Percentiles rank a stretch among this genome's conserved stretches.
These are phyloP conservation scores for Himantopus leucocephalus DNA, from an alignment of 2,113 vertebrate genomes.

Conservation along the genomic window DNA sequence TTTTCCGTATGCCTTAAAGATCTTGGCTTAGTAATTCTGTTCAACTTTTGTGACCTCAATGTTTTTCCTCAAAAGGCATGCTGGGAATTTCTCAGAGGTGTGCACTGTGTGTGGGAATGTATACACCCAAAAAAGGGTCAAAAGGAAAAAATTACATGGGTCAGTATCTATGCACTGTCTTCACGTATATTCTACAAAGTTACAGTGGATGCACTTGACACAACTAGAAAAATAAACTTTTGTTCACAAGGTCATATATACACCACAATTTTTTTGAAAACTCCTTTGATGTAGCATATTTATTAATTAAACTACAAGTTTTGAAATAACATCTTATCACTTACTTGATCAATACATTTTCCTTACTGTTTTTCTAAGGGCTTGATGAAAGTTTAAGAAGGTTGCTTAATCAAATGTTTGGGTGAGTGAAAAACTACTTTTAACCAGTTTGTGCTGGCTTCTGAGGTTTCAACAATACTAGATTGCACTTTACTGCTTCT, in stretches of 20 bases:
- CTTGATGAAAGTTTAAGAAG: background rate
- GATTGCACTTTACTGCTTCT: background rate
- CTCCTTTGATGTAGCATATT: background rate
- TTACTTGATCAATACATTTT: background rate
- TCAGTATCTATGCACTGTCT: background rate
- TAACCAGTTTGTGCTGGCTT: background rate
- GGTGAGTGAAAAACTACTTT: background rate
- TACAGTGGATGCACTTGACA: background rate
- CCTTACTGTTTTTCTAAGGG: background rate
- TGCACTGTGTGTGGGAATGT: background rate
- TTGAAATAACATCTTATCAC: background rate
- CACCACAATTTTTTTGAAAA: background rate
- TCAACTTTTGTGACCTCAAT: slow-evolving; percentile 29
- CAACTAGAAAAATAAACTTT: background rate
- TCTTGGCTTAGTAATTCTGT: slow-evolving; percentile 30
- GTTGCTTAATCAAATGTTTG: background rate
- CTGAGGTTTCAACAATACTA: background rate
- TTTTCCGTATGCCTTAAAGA: background rate
- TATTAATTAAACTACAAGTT: background rate
- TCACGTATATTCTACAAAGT: background rate
- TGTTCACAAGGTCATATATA: background rate
- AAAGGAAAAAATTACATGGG: background rate
- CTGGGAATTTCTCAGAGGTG: slow-evolving; percentile 23
- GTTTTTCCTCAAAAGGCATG: slow-evolving; percentile 22
- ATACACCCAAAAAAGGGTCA: background rate